phyloP scores from a whole-genome alignment of 2,113 vertebrate genomes.

The Hystrix brachyura region DNA sequence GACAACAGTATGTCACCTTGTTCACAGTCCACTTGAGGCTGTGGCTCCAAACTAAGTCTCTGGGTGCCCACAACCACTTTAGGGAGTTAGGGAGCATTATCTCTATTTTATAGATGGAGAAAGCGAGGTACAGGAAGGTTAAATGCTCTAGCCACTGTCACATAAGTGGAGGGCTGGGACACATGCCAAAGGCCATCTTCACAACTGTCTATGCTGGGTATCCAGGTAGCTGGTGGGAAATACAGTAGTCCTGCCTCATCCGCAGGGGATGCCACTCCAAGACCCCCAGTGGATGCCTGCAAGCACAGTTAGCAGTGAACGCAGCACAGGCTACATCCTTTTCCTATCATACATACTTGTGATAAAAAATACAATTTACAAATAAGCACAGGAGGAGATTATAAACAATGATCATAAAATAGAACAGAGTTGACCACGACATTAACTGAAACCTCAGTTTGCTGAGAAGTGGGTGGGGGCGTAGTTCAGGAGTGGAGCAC shows the following conservation, averaged over 20 bases:
- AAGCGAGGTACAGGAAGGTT: not conserved
- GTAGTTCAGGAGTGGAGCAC: not conserved
- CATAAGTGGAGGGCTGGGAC: not conserved
- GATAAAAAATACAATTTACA: not conserved
- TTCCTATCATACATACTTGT: not conserved
- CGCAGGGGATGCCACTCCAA: not conserved
- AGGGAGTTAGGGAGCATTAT: not conserved
- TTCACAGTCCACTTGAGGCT: not conserved
- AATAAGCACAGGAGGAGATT: not conserved
- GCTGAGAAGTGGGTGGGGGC: not conserved
- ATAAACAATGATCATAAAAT: not conserved
- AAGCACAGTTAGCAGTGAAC: not conserved
- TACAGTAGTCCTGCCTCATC: not conserved
- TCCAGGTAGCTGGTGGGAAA: not conserved
- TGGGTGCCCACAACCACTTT: not conserved
- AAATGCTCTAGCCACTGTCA: not conserved
- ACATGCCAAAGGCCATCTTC: not conserved
- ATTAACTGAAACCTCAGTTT: no score
- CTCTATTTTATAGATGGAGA: not conserved
- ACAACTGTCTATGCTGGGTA: not conserved
- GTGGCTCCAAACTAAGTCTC: not conserved
- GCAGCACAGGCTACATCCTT: no score
- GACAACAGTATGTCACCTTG: not conserved
- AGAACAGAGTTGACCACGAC: not conserved
- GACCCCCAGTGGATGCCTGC: no score